Conservation (phyloP, 2,797 vertebrate genomes). For the Hyperoplus lanceolatus region DNA sequence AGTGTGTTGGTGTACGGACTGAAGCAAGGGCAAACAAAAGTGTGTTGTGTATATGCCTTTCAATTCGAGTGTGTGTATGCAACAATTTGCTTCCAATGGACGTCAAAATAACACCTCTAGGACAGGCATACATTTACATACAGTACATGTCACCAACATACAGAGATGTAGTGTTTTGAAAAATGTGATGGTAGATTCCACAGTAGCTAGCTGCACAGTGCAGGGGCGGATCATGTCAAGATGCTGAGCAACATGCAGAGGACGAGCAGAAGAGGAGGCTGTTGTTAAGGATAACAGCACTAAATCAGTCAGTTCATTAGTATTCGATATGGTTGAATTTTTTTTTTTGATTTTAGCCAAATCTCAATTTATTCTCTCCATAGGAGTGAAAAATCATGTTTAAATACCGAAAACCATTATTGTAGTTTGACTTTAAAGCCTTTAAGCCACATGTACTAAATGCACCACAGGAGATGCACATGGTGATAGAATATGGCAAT, state of each 20-base stretch:
- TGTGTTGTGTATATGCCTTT: conserved; percentile 9
- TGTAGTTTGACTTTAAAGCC: conserved; percentile 24
- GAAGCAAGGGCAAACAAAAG: background rate
- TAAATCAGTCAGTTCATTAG: background rate
- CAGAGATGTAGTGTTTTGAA: conserved; percentile 40
- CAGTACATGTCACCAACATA: conserved; percentile 10
- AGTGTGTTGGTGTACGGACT: background rate
- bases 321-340: too few relatives aligned
- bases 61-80: background rate
- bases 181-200: conserved; percentile 24
- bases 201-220: conserved; percentile 9
- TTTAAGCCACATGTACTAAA: conserved; percentile 21
- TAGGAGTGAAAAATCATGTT: background rate
- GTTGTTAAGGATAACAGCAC: conserved; percentile 21
- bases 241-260: conserved; percentile 40
- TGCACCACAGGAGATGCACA: conserved; percentile 16
- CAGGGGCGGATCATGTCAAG: conserved; percentile 42
- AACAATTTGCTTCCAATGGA: conserved; percentile 23
- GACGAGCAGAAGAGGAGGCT: conserved; percentile 34
- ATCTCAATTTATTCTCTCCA: conserved; percentile 2
- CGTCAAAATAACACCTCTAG: conserved; percentile 16
- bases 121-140: conserved; percentile 19
- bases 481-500: conserved; percentile 26
- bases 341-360: background rate
- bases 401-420: conserved; percentile 12